Conservation (phyloP, 2,113 vertebrate genomes). For the Holacanthus passer region DNA sequence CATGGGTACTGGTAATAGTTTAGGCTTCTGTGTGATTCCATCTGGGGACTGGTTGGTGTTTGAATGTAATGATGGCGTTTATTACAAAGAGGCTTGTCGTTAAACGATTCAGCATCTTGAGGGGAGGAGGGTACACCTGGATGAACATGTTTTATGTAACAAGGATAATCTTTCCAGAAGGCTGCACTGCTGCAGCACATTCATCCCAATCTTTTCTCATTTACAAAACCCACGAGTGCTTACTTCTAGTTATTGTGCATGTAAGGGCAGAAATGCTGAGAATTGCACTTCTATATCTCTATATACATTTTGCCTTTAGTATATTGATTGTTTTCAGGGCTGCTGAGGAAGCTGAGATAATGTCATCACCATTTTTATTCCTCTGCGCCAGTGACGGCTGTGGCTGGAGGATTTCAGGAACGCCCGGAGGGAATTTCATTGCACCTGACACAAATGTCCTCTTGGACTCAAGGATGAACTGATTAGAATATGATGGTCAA, state of each 20-base stretch:
- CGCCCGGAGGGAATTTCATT: no score
- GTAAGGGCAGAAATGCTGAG: not conserved
- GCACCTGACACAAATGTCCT: no score
- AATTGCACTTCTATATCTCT: not conserved
- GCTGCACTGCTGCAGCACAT: constrained; percentile 29
- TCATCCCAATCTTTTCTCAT: constrained; percentile 25
- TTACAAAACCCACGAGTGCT: constrained; percentile 34
- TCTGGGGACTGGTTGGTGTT: constrained; percentile 16
- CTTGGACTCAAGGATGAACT: no score
- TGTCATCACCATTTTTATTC: not conserved
- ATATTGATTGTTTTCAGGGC: not conserved
- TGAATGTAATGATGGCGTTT: constrained; percentile 3
- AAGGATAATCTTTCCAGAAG: constrained; percentile 15
- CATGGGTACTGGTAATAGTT: constrained; percentile 24
- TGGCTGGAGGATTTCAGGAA: no score
- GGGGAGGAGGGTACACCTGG: constrained; percentile 36
- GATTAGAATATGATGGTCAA: no score
- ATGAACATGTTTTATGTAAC: constrained; percentile 56
- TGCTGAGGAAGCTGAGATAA: not conserved
- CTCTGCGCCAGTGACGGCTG: no score
- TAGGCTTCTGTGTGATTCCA: not conserved
- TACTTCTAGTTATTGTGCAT: constrained; percentile 6
- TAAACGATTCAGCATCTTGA: constrained; percentile 39
- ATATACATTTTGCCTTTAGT: not conserved
- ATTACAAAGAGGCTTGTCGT: constrained; percentile 17